Percentiles rank a stretch among this genome's conserved stretches.
These are phyloP conservation scores for Stenchaetothrips biformis DNA, from an alignment of 2,888 invertebrate species.

Conservation along the genomic window DNA sequence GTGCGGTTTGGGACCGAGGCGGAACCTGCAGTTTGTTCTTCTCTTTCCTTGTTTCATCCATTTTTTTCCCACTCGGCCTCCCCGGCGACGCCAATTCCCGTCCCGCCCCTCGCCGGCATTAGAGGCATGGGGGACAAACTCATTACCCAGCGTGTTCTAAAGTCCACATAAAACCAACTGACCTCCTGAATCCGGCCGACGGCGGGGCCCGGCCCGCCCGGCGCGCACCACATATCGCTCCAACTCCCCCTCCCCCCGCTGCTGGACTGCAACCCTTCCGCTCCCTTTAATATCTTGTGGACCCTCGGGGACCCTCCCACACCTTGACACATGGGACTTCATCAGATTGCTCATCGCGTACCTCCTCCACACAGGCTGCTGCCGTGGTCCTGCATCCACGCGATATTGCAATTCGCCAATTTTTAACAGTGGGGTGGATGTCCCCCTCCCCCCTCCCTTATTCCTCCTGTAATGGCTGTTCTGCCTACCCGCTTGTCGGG, in stretches of 20 bases:
- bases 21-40: neutral
- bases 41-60: neutral
- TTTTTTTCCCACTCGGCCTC: neutral
- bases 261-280: neutral
- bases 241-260: neutral
- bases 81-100: neutral
- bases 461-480: no score
- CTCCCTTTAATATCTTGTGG: slow-evolving; percentile 14
- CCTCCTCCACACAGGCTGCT: neutral
- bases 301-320: slow-evolving; percentile 7
- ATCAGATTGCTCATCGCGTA: slow-evolving; percentile 16
- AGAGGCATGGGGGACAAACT: slow-evolving; percentile 20
- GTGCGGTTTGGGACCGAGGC: neutral
- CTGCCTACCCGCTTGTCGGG: neutral
- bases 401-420: no score
- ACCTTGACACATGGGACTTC: slow-evolving; percentile 24
- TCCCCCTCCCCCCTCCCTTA: no score
- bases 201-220: neutral
- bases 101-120: neutral
- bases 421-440: no score
- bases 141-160: slow-evolving; percentile 23
- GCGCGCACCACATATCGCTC: neutral
- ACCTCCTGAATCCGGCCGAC: slow-evolving; percentile 15
- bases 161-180: slow-evolving; percentile 24
- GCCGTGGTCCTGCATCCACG: neutral